Evolutionary conservation across 2,797 vertebrate genomes (phyloP).

Genomic region (Melanotaenia parkinsoni): DNA sequence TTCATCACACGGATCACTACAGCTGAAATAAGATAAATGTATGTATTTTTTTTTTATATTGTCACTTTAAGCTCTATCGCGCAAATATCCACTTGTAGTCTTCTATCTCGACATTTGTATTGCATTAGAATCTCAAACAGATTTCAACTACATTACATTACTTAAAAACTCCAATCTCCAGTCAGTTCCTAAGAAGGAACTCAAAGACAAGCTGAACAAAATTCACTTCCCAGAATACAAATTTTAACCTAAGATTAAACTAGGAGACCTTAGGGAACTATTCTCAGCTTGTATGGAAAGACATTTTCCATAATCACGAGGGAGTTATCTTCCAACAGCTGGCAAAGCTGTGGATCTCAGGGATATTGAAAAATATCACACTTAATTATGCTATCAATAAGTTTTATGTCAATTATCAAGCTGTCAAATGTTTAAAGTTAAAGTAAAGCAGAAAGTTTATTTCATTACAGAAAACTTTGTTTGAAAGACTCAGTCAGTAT

Average conservation of each 20-base stretch:
- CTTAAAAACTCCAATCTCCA: constrained; percentile 28
- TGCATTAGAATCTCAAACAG: constrained; percentile 7
- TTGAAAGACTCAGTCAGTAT: too few species aligned
- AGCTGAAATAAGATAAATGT: not conserved
- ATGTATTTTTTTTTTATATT: not conserved
- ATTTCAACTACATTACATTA: constrained; percentile 2
- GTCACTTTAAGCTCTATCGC: not conserved
- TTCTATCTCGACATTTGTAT: constrained; percentile 1
- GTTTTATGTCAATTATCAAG: too few species aligned
- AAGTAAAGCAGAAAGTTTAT: too few species aligned
- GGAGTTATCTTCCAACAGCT: not conserved
- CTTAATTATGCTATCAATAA: too few species aligned
- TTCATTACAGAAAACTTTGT: too few species aligned
- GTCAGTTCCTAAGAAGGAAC: not conserved
- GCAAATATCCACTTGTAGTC: not conserved
- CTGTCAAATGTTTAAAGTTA: too few species aligned
- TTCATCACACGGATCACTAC: not conserved
- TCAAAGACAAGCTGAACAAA: constrained; percentile 3
- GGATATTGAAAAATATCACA: too few species aligned
- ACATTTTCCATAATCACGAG: not conserved
- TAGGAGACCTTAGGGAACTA: not conserved
- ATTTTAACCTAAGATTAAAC: not conserved
- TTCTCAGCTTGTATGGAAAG: not conserved
- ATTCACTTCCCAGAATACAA: not conserved
- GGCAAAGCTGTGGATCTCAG: not conserved